phyloP scores from a whole-genome alignment of 2,888 invertebrate genomes.

The Glyphotaelius pellucidus region DNA sequence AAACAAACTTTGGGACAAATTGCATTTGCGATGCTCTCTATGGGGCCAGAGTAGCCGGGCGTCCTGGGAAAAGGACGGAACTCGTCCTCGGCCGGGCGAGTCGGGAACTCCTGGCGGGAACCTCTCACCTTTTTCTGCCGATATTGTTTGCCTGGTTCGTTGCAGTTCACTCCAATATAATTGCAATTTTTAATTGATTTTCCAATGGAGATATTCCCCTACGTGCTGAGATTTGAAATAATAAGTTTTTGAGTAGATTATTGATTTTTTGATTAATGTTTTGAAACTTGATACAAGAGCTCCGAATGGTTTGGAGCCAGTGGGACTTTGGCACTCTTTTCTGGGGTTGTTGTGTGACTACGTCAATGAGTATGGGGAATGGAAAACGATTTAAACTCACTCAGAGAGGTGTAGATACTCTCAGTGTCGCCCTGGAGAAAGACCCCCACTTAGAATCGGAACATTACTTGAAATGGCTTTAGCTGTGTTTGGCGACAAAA shows the following conservation, averaged over 20 bases:
- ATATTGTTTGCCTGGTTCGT: conserved; percentile 16
- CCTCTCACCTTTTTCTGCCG: background rate
- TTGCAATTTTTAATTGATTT: conserved; percentile 44
- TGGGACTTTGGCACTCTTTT: background rate
- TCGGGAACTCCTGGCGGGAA: background rate
- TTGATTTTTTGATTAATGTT: background rate
- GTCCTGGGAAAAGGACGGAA: conserved; percentile 18
- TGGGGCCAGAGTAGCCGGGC: conserved; percentile 13
- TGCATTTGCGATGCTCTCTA: conserved; percentile 56
- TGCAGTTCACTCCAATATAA: conserved; percentile 21
- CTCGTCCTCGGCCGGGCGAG: background rate
- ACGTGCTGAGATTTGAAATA: background rate
- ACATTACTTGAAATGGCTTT: too few species aligned
- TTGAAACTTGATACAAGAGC: too few species aligned
- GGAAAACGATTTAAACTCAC: too few species aligned
- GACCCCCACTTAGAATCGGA: too few species aligned
- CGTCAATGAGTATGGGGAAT: too few species aligned
- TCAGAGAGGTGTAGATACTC: too few species aligned
- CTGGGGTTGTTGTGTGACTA: too few species aligned
- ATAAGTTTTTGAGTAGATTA: background rate
- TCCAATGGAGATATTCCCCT: background rate
- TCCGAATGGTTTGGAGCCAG: background rate
- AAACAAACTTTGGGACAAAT: conserved; percentile 60
- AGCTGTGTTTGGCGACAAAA: too few species aligned
- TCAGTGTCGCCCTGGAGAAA: too few species aligned